phyloP scores from a whole-genome alignment of 2,797 vertebrate species.

The Eupleurogrammus muticus region DNA sequence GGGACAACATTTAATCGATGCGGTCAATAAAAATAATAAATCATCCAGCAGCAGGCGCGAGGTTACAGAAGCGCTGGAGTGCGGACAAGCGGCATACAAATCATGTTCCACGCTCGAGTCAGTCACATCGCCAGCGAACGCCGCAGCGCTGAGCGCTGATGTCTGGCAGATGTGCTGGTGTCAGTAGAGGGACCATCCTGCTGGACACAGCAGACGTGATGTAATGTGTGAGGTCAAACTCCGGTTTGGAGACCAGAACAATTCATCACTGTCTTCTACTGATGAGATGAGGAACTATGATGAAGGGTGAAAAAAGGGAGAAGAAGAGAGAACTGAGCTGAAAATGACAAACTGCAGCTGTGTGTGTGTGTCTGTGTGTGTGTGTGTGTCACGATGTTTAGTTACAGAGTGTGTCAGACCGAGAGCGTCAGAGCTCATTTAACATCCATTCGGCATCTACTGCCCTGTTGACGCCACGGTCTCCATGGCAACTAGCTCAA shows the following conservation, averaged over 20 bases:
- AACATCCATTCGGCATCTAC: constrained; percentile 46
- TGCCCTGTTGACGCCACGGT: constrained; percentile 57
- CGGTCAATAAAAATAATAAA: constrained; percentile 24
- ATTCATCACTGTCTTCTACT: constrained; percentile 38
- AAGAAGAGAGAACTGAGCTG: not conserved
- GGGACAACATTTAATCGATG: not conserved
- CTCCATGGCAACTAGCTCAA: constrained; percentile 75
- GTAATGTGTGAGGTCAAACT: constrained; percentile 56
- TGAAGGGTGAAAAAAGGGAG: not conserved
- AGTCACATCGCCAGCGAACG: constrained; percentile 4
- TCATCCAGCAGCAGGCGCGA: not conserved
- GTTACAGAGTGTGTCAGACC: constrained; percentile 62
- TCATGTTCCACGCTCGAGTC: constrained; percentile 36
- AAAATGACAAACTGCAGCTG: constrained; percentile 23
- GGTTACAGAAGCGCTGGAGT: not conserved
- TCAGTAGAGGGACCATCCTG: constrained; percentile 65
- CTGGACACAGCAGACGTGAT: constrained; percentile 52
- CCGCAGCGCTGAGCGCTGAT: constrained; percentile 39
- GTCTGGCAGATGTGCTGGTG: constrained; percentile 62
- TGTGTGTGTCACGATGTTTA: constrained; percentile 54
- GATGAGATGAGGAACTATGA: constrained; percentile 23
- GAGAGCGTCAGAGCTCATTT: constrained; percentile 68
- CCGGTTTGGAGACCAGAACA: constrained; percentile 37
- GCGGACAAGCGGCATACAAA: constrained; percentile 34
- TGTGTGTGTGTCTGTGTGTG: constrained; percentile 14